Percentiles rank a stretch among this genome's conserved stretches.
Conservation (phyloP, 2,113 vertebrate genomes). For the Todiramphus chloris region DNA sequence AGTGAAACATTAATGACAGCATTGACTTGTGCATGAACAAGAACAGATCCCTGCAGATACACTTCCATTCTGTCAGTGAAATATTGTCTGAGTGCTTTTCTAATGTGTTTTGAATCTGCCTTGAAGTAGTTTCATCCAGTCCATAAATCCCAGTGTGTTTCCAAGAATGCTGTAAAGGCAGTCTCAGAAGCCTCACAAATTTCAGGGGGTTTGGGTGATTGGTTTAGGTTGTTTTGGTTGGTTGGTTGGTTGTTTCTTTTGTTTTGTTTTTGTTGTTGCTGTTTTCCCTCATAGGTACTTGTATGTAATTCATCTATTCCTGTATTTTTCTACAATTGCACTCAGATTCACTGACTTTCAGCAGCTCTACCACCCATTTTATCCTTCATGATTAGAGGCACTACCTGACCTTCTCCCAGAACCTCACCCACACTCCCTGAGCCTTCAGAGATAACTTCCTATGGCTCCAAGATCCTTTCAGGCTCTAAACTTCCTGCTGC, state of each 20-base stretch:
- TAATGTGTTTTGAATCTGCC: neutral
- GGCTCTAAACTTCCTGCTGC: neutral
- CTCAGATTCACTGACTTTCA: neutral
- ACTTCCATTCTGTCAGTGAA: neutral
- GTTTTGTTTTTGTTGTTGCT: neutral
- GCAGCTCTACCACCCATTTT: neutral
- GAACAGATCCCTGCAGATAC: neutral
- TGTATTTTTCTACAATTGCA: neutral
- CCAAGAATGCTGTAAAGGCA: neutral
- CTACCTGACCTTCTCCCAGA: neutral
- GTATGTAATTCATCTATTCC: neutral
- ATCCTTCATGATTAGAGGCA: neutral
- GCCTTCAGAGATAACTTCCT: neutral
- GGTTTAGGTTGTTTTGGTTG: neutral
- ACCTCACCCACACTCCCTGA: neutral
- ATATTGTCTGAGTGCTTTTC: neutral
- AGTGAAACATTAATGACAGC: neutral
- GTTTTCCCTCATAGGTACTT: neutral
- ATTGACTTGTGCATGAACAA: neutral
- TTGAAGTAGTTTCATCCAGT: neutral
- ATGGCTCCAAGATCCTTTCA: neutral
- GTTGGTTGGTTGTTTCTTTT: neutral
- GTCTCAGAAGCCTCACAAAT: neutral
- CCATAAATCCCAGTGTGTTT: neutral
- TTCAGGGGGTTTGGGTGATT: neutral